phyloP scores from a whole-genome alignment of 2,113 vertebrate genomes.

The Elaphurus davidianus region DNA sequence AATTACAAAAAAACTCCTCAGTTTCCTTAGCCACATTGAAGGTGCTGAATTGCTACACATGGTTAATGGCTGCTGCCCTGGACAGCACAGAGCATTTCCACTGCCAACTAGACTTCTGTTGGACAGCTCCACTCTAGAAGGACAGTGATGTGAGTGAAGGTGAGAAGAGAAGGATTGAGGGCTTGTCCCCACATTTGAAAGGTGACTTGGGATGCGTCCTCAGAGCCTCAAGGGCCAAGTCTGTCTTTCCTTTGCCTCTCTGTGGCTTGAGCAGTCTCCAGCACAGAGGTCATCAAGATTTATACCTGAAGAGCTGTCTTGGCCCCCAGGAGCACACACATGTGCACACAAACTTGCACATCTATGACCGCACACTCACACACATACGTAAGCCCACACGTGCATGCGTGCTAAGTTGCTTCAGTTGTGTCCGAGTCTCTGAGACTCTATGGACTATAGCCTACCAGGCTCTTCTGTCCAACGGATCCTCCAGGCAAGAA shows the following conservation, averaged over 20 bases:
- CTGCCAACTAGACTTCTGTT: background rate
- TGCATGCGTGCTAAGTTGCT: background rate
- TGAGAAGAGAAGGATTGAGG: background rate
- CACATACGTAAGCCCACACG: background rate
- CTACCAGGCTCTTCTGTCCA: background rate
- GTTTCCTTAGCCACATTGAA: background rate
- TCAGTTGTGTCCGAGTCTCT: background rate
- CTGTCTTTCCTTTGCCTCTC: background rate
- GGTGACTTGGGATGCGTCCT: background rate
- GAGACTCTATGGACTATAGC: background rate
- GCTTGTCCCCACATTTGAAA: background rate
- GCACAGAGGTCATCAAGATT: background rate
- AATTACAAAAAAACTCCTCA: background rate
- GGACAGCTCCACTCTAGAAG: background rate
- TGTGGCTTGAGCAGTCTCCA: too few relatives aligned
- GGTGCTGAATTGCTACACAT: background rate
- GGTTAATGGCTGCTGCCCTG: background rate
- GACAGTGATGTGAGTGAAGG: too few relatives aligned
- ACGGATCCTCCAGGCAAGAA: background rate
- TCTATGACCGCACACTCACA: background rate
- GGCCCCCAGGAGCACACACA: background rate
- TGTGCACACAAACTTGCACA: fast-evolving
- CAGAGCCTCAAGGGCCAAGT: background rate
- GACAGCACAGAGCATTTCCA: background rate
- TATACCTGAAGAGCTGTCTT: background rate